phyloP scores from a whole-genome alignment of 2,888 invertebrate species.

The Folsomia candida region DNA sequence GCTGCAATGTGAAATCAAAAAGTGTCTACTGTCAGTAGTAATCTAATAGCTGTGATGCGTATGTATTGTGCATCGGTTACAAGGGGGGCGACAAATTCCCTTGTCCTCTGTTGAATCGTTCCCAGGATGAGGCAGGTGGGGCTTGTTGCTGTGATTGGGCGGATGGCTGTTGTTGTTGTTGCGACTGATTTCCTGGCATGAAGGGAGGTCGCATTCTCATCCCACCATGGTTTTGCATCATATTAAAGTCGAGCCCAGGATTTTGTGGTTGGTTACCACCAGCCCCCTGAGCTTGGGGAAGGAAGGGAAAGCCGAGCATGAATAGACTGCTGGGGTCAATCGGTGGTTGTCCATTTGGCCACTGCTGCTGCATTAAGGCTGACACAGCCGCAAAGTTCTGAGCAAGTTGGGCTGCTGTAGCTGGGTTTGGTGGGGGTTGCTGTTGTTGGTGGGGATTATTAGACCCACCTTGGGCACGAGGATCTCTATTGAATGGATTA shows the following conservation, averaged over 20 bases:
- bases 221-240: conserved; percentile 33
- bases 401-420: conserved; percentile 16
- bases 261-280: conserved; percentile 12
- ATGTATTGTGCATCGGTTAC: too few relatives aligned
- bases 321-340: conserved; percentile 25
- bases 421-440: not conserved
- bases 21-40: too few relatives aligned
- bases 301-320: conserved; percentile 20
- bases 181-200: conserved; percentile 6
- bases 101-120: conserved; percentile 42
- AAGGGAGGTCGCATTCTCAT: conserved; percentile 29
- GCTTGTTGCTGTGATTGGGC: conserved; percentile 19
- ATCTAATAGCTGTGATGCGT: too few relatives aligned
- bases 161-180: conserved; percentile 15
- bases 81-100: conserved; percentile 42
- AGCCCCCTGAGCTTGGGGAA: conserved; percentile 13
- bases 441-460: not conserved
- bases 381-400: conserved; percentile 30
- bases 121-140: conserved; percentile 43
- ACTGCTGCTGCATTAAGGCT: conserved; percentile 33
- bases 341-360: conserved; percentile 19
- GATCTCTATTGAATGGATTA: conserved; percentile 34
- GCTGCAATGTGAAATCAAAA: too few relatives aligned
- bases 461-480: conserved; percentile 14
- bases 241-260: conserved; percentile 33